phyloP scores from a whole-genome alignment of 2,797 vertebrate genomes.

The Neomorphus geoffroyi region DNA sequence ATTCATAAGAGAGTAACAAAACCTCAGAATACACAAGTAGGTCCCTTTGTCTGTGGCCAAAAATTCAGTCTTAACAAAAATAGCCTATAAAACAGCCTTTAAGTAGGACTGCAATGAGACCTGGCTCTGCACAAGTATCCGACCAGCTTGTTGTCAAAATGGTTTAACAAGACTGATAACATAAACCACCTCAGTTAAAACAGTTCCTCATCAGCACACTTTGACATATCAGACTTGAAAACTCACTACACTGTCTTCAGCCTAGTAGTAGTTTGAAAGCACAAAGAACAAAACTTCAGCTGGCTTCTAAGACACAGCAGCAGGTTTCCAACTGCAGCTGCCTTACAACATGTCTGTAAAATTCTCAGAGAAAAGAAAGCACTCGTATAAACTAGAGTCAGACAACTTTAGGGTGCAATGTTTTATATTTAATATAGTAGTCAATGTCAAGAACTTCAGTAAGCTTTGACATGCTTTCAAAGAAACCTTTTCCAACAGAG shows the following conservation, averaged over 20 bases:
- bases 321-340: slow-evolving; percentile 47
- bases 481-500: not conserved
- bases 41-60: not conserved
- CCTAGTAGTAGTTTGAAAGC: not conserved
- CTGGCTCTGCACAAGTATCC: not conserved
- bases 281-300: not conserved
- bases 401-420: slow-evolving; percentile 31
- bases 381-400: not conserved
- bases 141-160: not conserved
- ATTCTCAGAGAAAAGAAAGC: slow-evolving; percentile 40
- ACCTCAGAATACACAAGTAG: not conserved
- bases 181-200: not conserved
- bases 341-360: slow-evolving; percentile 14
- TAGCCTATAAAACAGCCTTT: not conserved
- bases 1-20: not conserved
- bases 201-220: not conserved
- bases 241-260: not conserved
- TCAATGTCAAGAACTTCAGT: slow-evolving; percentile 41
- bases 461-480: slow-evolving; percentile 5
- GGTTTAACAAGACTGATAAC: not conserved
- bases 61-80: not conserved
- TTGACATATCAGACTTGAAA: not conserved
- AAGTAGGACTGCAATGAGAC: not conserved
- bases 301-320: slow-evolving; percentile 24
- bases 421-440: slow-evolving; percentile 41